Percentiles rank a stretch among this genome's conserved stretches.
These are phyloP conservation scores for Tragelaphus strepsiceros DNA, from an alignment of 2,113 vertebrate genomes.

Conservation along the genomic window DNA sequence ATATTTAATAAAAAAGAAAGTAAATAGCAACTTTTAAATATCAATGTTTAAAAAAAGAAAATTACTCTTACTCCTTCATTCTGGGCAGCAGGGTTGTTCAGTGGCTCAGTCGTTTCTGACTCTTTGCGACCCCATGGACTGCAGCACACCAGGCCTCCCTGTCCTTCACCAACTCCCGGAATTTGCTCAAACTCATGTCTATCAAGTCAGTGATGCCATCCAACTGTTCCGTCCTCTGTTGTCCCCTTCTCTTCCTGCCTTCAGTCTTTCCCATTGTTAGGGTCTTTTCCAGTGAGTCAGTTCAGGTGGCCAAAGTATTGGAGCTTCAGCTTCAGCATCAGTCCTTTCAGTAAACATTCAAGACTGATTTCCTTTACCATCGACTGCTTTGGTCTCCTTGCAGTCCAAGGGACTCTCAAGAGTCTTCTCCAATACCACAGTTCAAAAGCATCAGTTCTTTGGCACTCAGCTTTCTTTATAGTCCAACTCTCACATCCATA, in stretches of 20 bases:
- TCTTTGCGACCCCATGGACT: not conserved
- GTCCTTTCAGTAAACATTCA: not conserved
- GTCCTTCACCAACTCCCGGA: not conserved
- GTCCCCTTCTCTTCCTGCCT: not conserved
- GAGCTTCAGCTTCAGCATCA: not conserved
- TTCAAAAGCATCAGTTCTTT: not conserved
- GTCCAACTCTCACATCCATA: not conserved
- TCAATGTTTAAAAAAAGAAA: not conserved
- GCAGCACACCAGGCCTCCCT: not conserved
- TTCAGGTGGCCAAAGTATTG: not conserved
- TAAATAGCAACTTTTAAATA: conserved; percentile 28
- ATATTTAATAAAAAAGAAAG: not conserved
- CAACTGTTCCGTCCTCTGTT: not conserved
- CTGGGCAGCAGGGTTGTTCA: not conserved
- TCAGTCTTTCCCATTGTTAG: not conserved
- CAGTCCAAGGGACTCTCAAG: not conserved
- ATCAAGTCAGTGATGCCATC: not conserved
- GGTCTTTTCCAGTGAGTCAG: not conserved
- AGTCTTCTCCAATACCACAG: not conserved
- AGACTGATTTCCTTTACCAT: not conserved
- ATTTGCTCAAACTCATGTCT: not conserved
- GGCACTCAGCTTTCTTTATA: not conserved
- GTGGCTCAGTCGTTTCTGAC: not conserved
- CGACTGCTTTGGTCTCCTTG: not conserved
- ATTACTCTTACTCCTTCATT: not conserved